phyloP scores from a whole-genome alignment of 2,888 invertebrate species.

The Drosophila affinis region DNA sequence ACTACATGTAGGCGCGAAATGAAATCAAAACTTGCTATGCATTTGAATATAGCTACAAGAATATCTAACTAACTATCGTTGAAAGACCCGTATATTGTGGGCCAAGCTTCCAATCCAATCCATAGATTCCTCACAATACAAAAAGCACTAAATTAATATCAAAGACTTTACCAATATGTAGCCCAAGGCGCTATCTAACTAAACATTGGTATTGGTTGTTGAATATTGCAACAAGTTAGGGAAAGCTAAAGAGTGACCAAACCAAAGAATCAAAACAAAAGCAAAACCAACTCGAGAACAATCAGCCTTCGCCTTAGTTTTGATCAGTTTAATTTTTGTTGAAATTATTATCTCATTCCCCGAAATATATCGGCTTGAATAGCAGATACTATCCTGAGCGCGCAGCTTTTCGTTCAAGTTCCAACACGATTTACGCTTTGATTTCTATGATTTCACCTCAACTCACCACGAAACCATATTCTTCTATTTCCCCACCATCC shows the following conservation, averaged over 20 bases:
- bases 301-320: slow-evolving; percentile 65
- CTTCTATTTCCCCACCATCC: not conserved
- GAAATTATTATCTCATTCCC: slow-evolving; percentile 7
- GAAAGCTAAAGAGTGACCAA: slow-evolving; percentile 15
- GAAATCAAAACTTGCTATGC: not conserved
- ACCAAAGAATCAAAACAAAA: slow-evolving; percentile 27
- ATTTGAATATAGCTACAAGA: not conserved
- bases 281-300: slow-evolving; percentile 54
- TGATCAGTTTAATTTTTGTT: slow-evolving; percentile 32
- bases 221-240: slow-evolving; percentile 60
- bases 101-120: slow-evolving; percentile 52
- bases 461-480: slow-evolving; percentile 9
- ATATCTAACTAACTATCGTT: slow-evolving; percentile 19
- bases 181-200: slow-evolving; percentile 34
- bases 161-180: slow-evolving; percentile 74
- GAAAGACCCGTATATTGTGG: slow-evolving; percentile 4
- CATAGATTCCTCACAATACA: slow-evolving; percentile 84
- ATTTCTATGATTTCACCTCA: slow-evolving; percentile 27
- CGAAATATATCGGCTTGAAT: slow-evolving; percentile 27
- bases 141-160: slow-evolving; percentile 83
- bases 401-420: slow-evolving; percentile 23
- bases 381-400: slow-evolving; percentile 13
- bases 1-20: slow-evolving; percentile 56
- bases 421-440: slow-evolving; percentile 30
- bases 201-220: slow-evolving; percentile 77